Percentiles rank a stretch among this genome's conserved stretches.
Conservation (phyloP, 2,888 invertebrate species). For the Zootermopsis nevadensis region DNA sequence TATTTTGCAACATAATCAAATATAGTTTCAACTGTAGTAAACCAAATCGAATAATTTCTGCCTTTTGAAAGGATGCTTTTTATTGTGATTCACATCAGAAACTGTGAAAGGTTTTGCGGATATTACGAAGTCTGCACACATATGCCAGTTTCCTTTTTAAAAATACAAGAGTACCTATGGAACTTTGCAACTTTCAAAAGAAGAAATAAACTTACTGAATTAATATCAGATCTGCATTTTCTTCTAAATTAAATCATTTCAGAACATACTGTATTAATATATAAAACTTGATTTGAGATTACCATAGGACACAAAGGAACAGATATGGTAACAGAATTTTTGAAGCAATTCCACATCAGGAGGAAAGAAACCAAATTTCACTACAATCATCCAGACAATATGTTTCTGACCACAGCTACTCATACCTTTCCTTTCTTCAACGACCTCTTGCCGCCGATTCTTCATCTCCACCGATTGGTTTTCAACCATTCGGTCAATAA, state of each 20-base stretch:
- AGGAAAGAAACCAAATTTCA: neutral
- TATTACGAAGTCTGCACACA: neutral
- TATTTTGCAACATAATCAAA: neutral
- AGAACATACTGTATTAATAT: too few relatives aligned
- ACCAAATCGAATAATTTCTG: neutral
- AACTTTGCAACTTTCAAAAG: too few relatives aligned
- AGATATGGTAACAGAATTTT: too few relatives aligned
- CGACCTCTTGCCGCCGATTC: constrained; percentile 67
- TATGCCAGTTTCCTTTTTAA: neutral
- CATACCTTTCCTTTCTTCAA: constrained; percentile 66
- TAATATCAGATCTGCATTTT: too few relatives aligned
- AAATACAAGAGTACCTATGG: neutral
- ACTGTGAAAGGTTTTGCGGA: too few relatives aligned
- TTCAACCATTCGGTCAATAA: constrained; percentile 77
- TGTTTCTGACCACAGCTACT: neutral
- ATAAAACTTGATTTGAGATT: too few relatives aligned
- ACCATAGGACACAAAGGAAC: too few relatives aligned
- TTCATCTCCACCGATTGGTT: constrained; percentile 72
- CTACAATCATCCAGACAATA: neutral
- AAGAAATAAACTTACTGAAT: too few relatives aligned
- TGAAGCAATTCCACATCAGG: too few relatives aligned
- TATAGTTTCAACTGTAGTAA: neutral
- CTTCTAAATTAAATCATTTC: too few relatives aligned
- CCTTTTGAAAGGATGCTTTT: neutral
- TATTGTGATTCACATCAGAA: too few relatives aligned